Evolutionary conservation across 2,888 invertebrate genomes (phyloP).

Genomic region (Muscina levida): DNA sequence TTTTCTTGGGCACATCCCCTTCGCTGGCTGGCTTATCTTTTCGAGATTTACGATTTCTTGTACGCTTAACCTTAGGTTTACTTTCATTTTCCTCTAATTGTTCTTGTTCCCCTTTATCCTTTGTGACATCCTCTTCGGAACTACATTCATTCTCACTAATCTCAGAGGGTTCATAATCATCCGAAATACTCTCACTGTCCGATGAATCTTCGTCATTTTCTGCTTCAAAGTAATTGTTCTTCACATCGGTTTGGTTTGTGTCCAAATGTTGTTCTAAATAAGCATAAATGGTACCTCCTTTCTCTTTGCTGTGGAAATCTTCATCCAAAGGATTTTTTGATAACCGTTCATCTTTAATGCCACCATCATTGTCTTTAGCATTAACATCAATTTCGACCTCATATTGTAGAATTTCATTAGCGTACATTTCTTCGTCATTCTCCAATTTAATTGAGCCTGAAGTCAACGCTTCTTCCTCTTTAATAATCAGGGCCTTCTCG

Average conservation of each 20-base stretch:
- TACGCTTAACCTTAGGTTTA: background rate
- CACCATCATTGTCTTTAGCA: background rate
- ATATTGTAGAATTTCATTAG: slow-evolving; percentile 30
- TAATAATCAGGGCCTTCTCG: slow-evolving; percentile 24
- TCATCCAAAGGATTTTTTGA: slow-evolving; percentile 53
- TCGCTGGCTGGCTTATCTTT: background rate
- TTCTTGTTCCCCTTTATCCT: background rate
- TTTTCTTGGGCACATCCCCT: slow-evolving; percentile 35
- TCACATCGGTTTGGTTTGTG: background rate
- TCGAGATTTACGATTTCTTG: background rate
- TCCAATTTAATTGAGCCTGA: slow-evolving; percentile 41
- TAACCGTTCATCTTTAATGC: background rate
- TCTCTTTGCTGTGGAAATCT: background rate
- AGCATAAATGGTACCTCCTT: background rate
- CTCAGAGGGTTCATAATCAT: slow-evolving; percentile 39
- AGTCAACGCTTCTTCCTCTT: slow-evolving; percentile 31
- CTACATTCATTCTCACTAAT: slow-evolving; percentile 37
- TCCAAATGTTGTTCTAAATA: slow-evolving; percentile 1
- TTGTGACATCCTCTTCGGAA: slow-evolving; percentile 8
- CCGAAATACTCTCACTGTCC: slow-evolving; percentile 34
- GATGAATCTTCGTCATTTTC: slow-evolving; percentile 24
- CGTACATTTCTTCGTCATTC: slow-evolving; percentile 15
- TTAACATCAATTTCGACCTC: slow-evolving; percentile 42
- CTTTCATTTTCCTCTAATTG: background rate
- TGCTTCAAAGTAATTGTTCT: background rate